Percentiles rank a stretch among this genome's conserved stretches.
These are phyloP conservation scores for Spea multiplicata DNA, from an alignment of 2,113 vertebrate genomes.

Conservation along the genomic window DNA sequence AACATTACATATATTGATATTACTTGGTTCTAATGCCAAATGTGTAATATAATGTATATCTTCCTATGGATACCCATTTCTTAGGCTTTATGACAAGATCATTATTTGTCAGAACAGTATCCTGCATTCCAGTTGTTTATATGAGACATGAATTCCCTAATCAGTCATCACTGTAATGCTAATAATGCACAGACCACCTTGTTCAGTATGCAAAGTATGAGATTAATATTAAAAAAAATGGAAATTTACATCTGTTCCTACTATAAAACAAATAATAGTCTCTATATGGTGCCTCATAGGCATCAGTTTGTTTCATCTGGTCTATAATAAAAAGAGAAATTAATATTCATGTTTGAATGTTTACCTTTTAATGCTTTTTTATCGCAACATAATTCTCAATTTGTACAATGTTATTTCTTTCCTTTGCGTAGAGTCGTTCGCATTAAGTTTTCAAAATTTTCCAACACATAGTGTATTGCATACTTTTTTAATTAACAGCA, in stretches of 20 bases:
- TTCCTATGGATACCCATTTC: too few relatives aligned
- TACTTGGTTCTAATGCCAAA: background rate
- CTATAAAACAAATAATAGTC: slow-evolving; percentile 32
- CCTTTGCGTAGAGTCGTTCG: background rate
- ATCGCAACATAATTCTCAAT: background rate
- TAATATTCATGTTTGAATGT: slow-evolving; percentile 2
- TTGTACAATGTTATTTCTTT: background rate
- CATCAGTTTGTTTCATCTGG: slow-evolving; percentile 19
- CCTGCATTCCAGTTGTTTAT: slow-evolving; percentile 2
- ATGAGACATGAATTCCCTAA: slow-evolving; percentile 23
- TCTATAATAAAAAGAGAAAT: slow-evolving; percentile 20
- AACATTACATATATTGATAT: background rate
- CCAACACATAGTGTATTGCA: too few relatives aligned
- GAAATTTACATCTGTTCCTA: slow-evolving; percentile 40
- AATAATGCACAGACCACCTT: slow-evolving; percentile 5
- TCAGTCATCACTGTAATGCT: slow-evolving; percentile 14
- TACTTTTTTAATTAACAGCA: too few relatives aligned
- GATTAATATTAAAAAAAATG: slow-evolving; percentile 43
- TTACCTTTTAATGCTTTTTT: background rate
- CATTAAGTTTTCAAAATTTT: background rate
- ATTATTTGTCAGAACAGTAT: slow-evolving; percentile 4
- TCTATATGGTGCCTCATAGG: slow-evolving; percentile 3
- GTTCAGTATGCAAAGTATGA: background rate
- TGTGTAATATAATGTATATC: background rate
- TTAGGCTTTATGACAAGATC: background rate